phyloP scores from a whole-genome alignment of 2,797 vertebrate species.

The Eupleurogrammus muticus region DNA sequence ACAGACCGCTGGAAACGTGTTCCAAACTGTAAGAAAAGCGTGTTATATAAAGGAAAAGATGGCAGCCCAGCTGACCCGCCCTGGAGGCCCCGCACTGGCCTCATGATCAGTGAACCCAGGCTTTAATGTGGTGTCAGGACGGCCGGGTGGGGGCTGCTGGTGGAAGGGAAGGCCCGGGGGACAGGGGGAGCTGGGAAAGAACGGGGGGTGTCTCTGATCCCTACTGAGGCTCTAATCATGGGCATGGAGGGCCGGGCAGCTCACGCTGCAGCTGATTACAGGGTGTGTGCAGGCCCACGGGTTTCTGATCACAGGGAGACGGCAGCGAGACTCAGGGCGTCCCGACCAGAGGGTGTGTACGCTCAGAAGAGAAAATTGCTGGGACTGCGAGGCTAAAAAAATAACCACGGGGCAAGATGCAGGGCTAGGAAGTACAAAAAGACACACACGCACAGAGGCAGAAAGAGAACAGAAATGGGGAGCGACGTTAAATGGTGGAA shows the following conservation, averaged over 20 bases:
- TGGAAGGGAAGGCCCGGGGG: background rate
- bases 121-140: slow-evolving; percentile 62
- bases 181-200: background rate
- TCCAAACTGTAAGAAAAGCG: slow-evolving; percentile 14
- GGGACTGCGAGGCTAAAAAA: slow-evolving; percentile 47
- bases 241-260: slow-evolving; percentile 41
- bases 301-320: slow-evolving; percentile 59
- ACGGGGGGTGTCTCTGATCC: background rate
- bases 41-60: slow-evolving; percentile 31
- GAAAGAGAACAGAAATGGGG: slow-evolving; percentile 25
- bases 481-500: slow-evolving; percentile 56
- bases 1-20: slow-evolving; percentile 2
- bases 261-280: slow-evolving; percentile 65
- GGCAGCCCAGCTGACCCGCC: slow-evolving; percentile 33
- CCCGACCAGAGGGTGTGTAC: slow-evolving; percentile 40
- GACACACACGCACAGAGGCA: slow-evolving; percentile 4
- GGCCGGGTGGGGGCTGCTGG: slow-evolving; percentile 17
- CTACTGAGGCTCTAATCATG: slow-evolving; percentile 55
- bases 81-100: slow-evolving; percentile 18
- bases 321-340: slow-evolving; percentile 21
- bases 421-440: slow-evolving; percentile 34
- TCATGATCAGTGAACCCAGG: slow-evolving; percentile 42
- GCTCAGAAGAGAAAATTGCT: slow-evolving; percentile 52
- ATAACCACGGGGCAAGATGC: slow-evolving; percentile 41
- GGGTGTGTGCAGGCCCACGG: slow-evolving; percentile 40